Evolutionary conservation across 2,113 vertebrate genomes (phyloP).

Genomic region (Percina caprodes): DNA sequence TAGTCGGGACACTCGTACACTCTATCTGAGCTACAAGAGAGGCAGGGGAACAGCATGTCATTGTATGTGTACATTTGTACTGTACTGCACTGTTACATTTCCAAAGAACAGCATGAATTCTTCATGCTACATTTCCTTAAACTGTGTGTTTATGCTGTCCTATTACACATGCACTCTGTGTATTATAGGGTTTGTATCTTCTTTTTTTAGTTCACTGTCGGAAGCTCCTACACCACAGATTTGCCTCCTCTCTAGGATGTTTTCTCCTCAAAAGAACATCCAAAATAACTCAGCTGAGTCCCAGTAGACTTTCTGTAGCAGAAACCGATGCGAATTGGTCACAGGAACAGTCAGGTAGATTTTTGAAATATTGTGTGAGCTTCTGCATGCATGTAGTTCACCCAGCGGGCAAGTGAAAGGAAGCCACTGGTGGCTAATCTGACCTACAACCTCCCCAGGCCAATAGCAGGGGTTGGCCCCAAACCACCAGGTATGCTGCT

Average conservation of each 20-base stretch:
- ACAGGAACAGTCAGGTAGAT: not conserved
- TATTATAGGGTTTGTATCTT: not conserved
- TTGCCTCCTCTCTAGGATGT: not conserved
- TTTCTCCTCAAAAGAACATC: not conserved
- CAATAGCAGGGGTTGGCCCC: not conserved
- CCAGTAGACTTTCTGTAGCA: not conserved
- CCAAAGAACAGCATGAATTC: not conserved
- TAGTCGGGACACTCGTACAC: conserved; percentile 93
- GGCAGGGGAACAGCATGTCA: conserved; percentile 8
- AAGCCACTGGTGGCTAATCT: not conserved
- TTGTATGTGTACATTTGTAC: not conserved
- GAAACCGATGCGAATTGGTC: not conserved
- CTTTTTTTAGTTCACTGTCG: not conserved
- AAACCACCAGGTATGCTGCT: not conserved
- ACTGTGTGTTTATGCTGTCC: not conserved
- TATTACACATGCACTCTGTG: not conserved
- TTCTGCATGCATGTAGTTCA: not conserved
- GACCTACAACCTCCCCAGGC: not conserved
- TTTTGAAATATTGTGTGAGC: not conserved
- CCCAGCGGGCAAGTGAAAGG: not conserved
- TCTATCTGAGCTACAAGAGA: conserved; percentile 73
- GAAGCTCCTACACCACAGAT: not conserved
- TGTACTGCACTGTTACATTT: not conserved
- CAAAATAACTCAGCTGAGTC: conserved; percentile 10
- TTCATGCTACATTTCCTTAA: not conserved